Base-by-base conservation (phyloP, 2,113 vertebrate species). In the Murina feae region DNA sequence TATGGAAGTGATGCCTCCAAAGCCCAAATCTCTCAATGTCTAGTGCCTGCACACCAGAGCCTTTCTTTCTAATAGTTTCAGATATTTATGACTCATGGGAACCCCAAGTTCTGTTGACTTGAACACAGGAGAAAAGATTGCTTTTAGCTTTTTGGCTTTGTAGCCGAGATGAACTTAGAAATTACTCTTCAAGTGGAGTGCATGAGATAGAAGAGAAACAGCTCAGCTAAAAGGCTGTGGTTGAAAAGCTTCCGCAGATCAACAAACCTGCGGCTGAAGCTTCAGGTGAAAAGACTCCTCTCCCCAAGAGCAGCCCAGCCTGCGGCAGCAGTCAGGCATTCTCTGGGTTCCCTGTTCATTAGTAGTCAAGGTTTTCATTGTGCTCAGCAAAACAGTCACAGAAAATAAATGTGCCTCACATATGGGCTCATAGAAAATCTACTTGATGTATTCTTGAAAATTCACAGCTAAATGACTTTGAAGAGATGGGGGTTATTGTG, bases 341-440 rank as follows among this genome's bases (percentile, higher is more conserved):
- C 94, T 85, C 90, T 55, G 82, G 76, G 86, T 63, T 63, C 78
- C 76, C 80, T 21, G 47, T 95, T 96, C 97, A 95, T 97, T 96
- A 90, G 95, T 30, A 95, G 95, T 96, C 95, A 95, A 92, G 95
- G 95, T 97, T 97, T 97, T 88, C 96, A 95, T 95, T 95, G 96
- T 96, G 92, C 95, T 97, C 97, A 97, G 97, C 96, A 97, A 95
- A 97, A 95, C 96, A 96, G 96, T 97, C 97, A 94, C 92, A 97
- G 96, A 96, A 96, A 97, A 94, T 96, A 94, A 96, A 97, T 97
- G 95, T 92, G 93, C 85, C 4, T 49, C 95, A 86, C 97, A 97
- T 95, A 96, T 97, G 97, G 97, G 95, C 93, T 88, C 96, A 96
- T 94, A 96, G 97, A 97, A 97, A 97, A 97, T 94, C 93, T 97